Conservation (phyloP, 2,113 vertebrate genomes). For the Leucoraja erinaceus region DNA sequence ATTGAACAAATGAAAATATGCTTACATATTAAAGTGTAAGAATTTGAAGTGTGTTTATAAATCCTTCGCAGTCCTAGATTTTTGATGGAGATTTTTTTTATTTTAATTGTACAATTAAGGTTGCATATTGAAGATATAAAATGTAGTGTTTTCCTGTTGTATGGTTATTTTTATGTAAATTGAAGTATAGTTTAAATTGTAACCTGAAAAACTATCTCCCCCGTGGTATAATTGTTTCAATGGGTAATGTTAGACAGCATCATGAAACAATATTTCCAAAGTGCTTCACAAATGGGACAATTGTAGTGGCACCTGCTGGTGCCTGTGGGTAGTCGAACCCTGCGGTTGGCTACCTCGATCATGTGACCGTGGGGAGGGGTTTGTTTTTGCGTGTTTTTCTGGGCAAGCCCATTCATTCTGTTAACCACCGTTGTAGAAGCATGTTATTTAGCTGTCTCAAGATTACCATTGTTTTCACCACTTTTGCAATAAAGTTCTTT, state of each 20-base stretch:
- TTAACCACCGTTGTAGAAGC: no score
- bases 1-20: neutral
- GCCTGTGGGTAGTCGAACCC: no score
- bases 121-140: neutral
- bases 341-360: no score
- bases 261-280: neutral
- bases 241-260: neutral
- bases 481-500: no score
- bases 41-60: neutral
- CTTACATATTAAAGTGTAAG: neutral
- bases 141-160: neutral
- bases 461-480: no score
- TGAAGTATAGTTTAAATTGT: neutral
- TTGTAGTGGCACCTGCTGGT: no score
- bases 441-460: no score
- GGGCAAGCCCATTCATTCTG: no score
- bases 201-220: neutral
- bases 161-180: neutral
- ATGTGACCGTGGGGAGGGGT: no score
- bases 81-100: neutral
- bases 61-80: neutral
- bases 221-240: neutral
- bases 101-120: neutral
- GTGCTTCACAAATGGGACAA: neutral
- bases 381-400: no score